Evolutionary conservation across 35 echinoderm and acorn worm species (phyloP).

Genomic region (Apostichopus japonicus): DNA sequence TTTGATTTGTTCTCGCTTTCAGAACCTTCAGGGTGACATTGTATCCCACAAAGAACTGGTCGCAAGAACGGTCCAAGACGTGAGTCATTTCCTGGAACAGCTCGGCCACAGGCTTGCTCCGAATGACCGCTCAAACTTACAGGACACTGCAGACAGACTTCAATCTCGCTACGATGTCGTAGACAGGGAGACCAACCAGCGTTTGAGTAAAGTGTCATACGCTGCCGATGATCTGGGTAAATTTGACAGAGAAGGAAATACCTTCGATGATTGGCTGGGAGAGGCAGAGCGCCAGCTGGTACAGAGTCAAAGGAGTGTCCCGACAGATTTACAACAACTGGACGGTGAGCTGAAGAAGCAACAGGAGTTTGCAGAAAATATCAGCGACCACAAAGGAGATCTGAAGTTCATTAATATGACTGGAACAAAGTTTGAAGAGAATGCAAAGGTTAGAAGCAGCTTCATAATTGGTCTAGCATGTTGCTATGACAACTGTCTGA

Average conservation of each 20-base stretch:
- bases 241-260: constrained; percentile 72
- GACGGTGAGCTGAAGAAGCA: constrained; percentile 74
- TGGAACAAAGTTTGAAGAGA: constrained; percentile 84
- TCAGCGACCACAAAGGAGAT: constrained; percentile 94
- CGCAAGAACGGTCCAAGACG: constrained; percentile 71
- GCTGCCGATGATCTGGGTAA: constrained; percentile 81
- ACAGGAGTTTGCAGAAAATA: constrained; percentile 83
- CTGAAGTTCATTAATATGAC: constrained; percentile 98
- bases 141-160: constrained; percentile 63
- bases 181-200: constrained; percentile 58
- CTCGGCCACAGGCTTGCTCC: constrained; percentile 68
- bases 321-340: constrained; percentile 71
- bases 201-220: constrained; percentile 73
- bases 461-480: too few relatives aligned
- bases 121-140: constrained; percentile 65
- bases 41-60: constrained; percentile 75
- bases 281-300: constrained; percentile 62
- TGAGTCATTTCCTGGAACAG: constrained; percentile 67
- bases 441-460: constrained; percentile 72
- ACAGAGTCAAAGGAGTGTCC: constrained; percentile 55
- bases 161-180: constrained; percentile 78
- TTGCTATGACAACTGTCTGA: too few relatives aligned
- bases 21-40: constrained; percentile 79
- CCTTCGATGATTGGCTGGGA: constrained; percentile 79
- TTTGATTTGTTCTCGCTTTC: not conserved